Base-by-base conservation (phyloP, 1,140 invertebrate genomes). In the Cotesia vestalis region DNA sequence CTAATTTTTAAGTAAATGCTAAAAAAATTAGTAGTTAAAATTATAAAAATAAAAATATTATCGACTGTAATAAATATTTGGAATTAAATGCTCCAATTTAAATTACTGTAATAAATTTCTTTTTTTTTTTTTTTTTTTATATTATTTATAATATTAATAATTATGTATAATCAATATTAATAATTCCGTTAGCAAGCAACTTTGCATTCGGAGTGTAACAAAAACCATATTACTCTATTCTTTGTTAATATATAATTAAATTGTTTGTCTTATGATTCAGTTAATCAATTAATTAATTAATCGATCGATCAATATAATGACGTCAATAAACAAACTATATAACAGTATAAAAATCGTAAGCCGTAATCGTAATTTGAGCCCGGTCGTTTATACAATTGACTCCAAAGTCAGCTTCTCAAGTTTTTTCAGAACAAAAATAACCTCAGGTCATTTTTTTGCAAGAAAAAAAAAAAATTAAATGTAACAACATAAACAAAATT, bases 121-220 rank as follows among this genome's bases (percentile, higher is more conserved):
- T 17, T 17, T 17, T 17, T 17, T 17, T 17, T 17, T 17, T 17
- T 17, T 46, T 46, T 46, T 46, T 9, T 46, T 46, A 46, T 46
- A 46, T 9, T 11, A 46, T 9, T 46, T 9, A 8, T 11, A 46
- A 46, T 46, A 46, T 2, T 46, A 46, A 46, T 46, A 46, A 46
- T 69, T 4, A 60, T 57, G 8, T 12, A 2, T 66, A 40, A 66
- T 27, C 27, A 52, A 14, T 17, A 27, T 53, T 20, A 8, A 20
- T 52, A 46, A 46, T 46, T 46, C 40, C 40, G 2, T 55, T 38
- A 36, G 53, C 76, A 83, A 83, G 79, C 80, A 83, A 83, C 75
- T 78, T 83, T 83, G 82, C 82, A 83, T 83, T 79, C 80, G 78
- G 79, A 81, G 72, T 78, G 77, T 75, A 81, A 79, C 73, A 76